These are phyloP conservation scores for Narcine bancroftii DNA, from an alignment of 2,113 vertebrate genomes.

Conservation along the genomic window DNA sequence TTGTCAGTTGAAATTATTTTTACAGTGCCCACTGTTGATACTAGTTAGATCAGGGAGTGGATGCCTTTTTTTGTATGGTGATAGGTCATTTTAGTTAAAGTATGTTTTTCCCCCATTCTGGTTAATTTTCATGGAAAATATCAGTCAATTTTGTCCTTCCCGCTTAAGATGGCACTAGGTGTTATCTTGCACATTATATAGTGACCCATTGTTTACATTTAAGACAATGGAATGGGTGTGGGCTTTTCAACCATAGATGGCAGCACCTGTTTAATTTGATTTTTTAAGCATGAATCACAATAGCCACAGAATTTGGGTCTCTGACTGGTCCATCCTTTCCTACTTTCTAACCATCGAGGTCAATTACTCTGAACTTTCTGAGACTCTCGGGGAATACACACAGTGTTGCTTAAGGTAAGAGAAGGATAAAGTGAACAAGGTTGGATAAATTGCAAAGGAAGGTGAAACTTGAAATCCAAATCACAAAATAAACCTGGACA, in stretches of 20 bases:
- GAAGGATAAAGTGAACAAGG: neutral
- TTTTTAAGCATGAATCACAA: neutral
- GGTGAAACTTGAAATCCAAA: neutral
- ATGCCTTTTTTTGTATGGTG: too few species aligned
- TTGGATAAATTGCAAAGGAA: neutral
- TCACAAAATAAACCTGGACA: neutral
- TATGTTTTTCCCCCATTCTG: neutral
- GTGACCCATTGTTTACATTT: neutral
- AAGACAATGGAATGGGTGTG: neutral
- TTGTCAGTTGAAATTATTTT: slow-evolving; percentile 8
- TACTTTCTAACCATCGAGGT: neutral
- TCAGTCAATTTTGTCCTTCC: too few species aligned
- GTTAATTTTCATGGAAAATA: neutral
- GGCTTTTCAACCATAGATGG: neutral
- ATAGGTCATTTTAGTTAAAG: neutral
- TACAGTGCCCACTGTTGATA: neutral
- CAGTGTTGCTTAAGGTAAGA: neutral
- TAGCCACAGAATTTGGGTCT: neutral
- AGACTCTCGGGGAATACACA: neutral
- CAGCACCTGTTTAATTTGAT: neutral
- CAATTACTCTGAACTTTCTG: neutral
- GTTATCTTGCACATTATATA: too few species aligned
- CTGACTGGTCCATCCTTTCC: neutral
- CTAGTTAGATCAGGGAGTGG: neutral
- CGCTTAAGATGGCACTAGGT: neutral